phyloP scores from a whole-genome alignment of 2,113 vertebrate genomes.

The Paradoxurus hermaphroditus region DNA sequence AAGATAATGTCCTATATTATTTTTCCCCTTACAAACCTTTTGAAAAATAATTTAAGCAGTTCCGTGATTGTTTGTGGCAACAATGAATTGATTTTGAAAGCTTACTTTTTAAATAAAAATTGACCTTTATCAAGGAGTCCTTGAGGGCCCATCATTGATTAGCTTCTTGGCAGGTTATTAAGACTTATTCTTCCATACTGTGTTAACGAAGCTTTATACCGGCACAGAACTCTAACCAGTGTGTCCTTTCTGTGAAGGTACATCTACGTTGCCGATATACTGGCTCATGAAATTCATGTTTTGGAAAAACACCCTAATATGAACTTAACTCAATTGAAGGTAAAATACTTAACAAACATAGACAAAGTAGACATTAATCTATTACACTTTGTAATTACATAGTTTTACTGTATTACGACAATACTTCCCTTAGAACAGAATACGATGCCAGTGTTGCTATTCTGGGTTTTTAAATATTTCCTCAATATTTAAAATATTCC shows the following conservation, averaged over 20 bases:
- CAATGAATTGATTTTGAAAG: conserved; percentile 48
- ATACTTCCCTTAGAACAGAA: neutral
- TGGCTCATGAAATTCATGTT: conserved; percentile 86
- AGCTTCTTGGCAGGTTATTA: conserved; percentile 42
- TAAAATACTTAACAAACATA: conserved; percentile 73
- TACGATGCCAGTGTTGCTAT: neutral
- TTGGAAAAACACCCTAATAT: conserved; percentile 89
- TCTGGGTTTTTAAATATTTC: neutral
- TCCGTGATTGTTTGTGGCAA: neutral
- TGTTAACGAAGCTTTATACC: neutral
- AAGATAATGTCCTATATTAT: conserved; percentile 7
- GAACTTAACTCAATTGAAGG: conserved; percentile 89
- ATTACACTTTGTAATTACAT: neutral
- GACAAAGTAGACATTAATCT: neutral
- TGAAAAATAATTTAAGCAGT: conserved; percentile 54
- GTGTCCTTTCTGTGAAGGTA: conserved; percentile 82
- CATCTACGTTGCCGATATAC: conserved; percentile 88
- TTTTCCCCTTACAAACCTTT: conserved; percentile 35
- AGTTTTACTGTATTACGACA: neutral
- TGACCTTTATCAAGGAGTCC: conserved; percentile 61
- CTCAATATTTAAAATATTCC: no score
- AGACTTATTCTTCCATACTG: neutral
- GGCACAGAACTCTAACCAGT: conserved; percentile 14
- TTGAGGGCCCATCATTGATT: conserved; percentile 38
- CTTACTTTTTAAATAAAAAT: conserved; percentile 64